phyloP scores from a whole-genome alignment of 92 coral and sea anemone species.

The Epizoanthus rinbou region DNA sequence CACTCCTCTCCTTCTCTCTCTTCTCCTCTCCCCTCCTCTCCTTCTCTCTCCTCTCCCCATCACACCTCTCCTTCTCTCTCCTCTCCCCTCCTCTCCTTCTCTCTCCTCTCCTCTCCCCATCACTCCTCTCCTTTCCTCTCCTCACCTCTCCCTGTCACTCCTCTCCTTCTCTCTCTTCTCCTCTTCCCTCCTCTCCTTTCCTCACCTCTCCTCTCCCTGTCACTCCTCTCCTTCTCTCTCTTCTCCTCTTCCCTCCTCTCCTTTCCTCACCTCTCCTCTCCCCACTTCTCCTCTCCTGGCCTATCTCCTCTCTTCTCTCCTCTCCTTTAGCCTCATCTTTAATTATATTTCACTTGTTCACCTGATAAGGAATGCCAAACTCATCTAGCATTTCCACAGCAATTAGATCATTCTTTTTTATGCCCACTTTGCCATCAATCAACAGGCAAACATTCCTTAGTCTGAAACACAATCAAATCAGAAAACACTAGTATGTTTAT shows the following conservation, averaged over 20 bases:
- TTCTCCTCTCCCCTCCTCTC: too few species aligned
- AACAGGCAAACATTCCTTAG: constrained; percentile 78
- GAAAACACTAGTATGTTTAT: not conserved
- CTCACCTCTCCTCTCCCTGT: not conserved
- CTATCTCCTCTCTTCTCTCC: constrained; percentile 11
- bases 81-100: not conserved
- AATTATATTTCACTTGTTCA: constrained; percentile 13
- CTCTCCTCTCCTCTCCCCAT: not conserved
- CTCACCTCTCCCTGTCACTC: not conserved
- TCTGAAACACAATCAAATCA: constrained; percentile 29
- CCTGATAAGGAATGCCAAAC: constrained; percentile 75
- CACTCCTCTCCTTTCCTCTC: not conserved
- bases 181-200: not conserved
- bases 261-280: not conserved
- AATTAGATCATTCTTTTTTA: constrained; percentile 78
- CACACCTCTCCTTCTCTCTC: not conserved
- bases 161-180: not conserved
- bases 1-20: too few species aligned
- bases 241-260: not conserved
- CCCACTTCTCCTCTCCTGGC: not conserved
- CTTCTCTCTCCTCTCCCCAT: too few species aligned
- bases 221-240: not conserved
- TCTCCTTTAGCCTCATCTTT: not conserved
- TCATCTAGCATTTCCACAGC: constrained; percentile 90
- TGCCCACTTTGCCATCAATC: constrained; percentile 84